A percentile compares a stretch with the other conserved stretches of the same genome.
phyloP scores from a whole-genome alignment of 2,888 invertebrate species.

The Hoplodrina ambigua region DNA sequence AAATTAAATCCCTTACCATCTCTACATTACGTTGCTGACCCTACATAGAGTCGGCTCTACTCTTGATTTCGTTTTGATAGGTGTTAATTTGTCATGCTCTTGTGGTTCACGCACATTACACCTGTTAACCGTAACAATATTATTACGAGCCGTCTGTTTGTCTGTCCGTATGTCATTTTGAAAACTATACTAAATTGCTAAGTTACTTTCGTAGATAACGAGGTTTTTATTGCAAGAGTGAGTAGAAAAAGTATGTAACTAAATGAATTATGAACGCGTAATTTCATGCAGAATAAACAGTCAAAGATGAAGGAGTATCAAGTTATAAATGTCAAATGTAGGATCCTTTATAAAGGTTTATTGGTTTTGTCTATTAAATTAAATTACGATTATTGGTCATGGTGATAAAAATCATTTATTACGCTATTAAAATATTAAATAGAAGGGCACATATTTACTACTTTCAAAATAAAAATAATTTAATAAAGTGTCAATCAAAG shows the following conservation, averaged over 20 bases:
- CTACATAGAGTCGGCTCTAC: constrained; percentile 65
- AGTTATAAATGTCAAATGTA: constrained; percentile 19
- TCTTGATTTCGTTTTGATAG: constrained; percentile 87
- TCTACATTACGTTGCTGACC: constrained; percentile 61
- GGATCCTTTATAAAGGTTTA: constrained; percentile 7
- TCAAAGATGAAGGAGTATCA: constrained; percentile 1
- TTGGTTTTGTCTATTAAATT: constrained; percentile 18
- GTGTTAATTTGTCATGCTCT: constrained; percentile 82
- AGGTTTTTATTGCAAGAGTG: constrained; percentile 59
- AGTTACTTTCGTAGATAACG: constrained; percentile 60
- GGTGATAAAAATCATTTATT: constrained; percentile 11
- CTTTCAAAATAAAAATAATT: constrained; percentile 6
- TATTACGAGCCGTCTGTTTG: constrained; percentile 63
- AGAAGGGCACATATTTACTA: neutral
- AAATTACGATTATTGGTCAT: constrained; percentile 28
- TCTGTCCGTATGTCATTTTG: constrained; percentile 57
- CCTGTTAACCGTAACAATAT: constrained; percentile 65
- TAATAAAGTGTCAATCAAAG: constrained; percentile 10
- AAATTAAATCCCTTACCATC: constrained; percentile 2
- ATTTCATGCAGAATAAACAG: constrained; percentile 29
- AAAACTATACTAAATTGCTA: constrained; percentile 61
- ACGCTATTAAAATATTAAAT: too few species aligned
- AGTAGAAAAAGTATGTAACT: constrained; percentile 39
- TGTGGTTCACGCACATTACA: constrained; percentile 67
- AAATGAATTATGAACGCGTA: constrained; percentile 50